phyloP scores from a whole-genome alignment of 2,888 invertebrate species.

The Coelogynopora nodosa region DNA sequence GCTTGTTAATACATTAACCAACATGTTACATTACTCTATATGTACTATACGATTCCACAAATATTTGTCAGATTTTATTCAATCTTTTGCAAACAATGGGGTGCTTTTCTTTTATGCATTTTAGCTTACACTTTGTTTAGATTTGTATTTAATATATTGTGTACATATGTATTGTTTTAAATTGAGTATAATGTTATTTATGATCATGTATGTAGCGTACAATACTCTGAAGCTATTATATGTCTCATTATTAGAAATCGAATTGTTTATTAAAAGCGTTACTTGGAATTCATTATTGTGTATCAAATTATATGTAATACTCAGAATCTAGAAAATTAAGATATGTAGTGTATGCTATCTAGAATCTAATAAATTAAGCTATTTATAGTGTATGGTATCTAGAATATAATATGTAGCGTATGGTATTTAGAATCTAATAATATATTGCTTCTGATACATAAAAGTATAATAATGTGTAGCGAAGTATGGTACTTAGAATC shows the following conservation, averaged over 20 bases:
- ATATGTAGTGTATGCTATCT: background rate
- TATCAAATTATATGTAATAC: background rate
- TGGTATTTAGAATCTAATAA: background rate
- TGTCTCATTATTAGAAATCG: background rate
- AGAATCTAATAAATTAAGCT: background rate
- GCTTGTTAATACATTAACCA: background rate
- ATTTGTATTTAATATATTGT: background rate
- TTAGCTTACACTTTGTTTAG: background rate
- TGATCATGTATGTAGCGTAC: background rate
- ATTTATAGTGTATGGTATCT: background rate
- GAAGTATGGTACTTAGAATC: background rate
- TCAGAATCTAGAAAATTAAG: background rate
- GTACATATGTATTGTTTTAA: background rate
- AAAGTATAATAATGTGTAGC: background rate
- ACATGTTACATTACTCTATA: background rate
- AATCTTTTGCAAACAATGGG: background rate
- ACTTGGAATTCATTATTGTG: background rate
- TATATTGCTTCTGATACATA: background rate
- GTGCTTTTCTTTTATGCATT: background rate
- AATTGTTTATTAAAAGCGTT: background rate
- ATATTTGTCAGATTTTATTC: background rate
- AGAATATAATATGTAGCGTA: background rate
- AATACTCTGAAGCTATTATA: background rate
- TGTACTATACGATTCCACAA: background rate
- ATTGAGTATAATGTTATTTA: background rate